Percentiles rank a stretch among this genome's conserved stretches.
These are phyloP conservation scores for Gymnoscelis rufifasciata DNA, from an alignment of 2,888 invertebrate genomes.

Conservation along the genomic window DNA sequence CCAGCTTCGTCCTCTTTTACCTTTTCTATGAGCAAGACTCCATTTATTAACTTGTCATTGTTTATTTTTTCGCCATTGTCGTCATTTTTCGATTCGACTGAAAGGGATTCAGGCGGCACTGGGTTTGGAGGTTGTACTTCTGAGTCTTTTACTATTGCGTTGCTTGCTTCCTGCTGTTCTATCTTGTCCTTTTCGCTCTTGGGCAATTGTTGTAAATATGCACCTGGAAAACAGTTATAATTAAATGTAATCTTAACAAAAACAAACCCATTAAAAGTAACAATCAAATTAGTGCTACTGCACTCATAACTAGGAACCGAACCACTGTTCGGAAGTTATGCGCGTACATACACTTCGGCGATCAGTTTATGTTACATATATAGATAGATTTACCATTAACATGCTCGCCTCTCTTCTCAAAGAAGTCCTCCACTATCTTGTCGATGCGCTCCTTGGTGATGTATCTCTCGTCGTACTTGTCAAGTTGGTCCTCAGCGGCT, in stretches of 20 bases:
- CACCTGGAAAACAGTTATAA: conserved; percentile 42
- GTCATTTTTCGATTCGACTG: conserved; percentile 55
- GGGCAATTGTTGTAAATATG: conserved; percentile 37
- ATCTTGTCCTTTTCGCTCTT: conserved; percentile 32
- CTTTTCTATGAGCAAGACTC: conserved; percentile 26
- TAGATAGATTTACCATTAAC: conserved; percentile 37
- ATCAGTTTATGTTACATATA: no score
- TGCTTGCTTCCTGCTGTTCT: conserved; percentile 28
- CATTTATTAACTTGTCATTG: conserved; percentile 20
- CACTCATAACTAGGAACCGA: no score
- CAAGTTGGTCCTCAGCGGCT: conserved; percentile 79
- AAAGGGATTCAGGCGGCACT: conserved; percentile 62
- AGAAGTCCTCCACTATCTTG: conserved; percentile 69
- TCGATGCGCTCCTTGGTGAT: conserved; percentile 64
- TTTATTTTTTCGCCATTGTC: conserved; percentile 34
- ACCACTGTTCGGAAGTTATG: no score
- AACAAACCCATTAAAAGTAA: no score
- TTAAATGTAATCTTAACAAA: no score
- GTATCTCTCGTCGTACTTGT: conserved; percentile 57
- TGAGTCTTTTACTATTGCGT: conserved; percentile 54
- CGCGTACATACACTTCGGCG: no score
- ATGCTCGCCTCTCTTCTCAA: conserved; percentile 51
- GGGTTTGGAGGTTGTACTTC: conserved; percentile 70
- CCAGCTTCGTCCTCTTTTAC: conserved; percentile 36
- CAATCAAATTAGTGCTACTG: no score